Base-by-base conservation (phyloP, 2,888 invertebrate genomes). In the Papilio elwesi region DNA sequence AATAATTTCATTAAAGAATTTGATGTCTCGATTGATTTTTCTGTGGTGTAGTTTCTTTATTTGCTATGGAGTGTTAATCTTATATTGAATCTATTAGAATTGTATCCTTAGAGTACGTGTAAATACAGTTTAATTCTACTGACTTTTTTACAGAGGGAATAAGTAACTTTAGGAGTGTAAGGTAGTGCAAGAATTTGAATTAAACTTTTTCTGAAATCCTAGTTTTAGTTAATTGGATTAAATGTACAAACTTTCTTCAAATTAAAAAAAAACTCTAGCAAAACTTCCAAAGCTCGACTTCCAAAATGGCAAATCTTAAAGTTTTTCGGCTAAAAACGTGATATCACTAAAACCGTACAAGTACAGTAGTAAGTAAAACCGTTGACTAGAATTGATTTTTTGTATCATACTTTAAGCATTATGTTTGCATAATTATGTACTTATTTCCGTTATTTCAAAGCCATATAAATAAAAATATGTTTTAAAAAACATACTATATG, bases 41-140 rank as follows among this genome's bases (percentile, higher is more conserved):
- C 85, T 90, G 90, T 88, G 85, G 81, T 88, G 93, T 92, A 92
- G 92, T 92, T 92, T 90, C 89, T 90, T 91, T 90, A 0, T 26
- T 64, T 64, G 63, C 49, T 71, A 15, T 63, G 0, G 49, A 65
- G n/a, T 64, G 57, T 13, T 15, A 16, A 57, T 13, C 26, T 38
- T 16, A 59, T 51, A 12, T 59, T 66, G 51, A 16, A 16, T 49
- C 8, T 9, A 59, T 9, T 16, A 70, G 53, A 66, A 0, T 53
- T 12, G 12, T 49, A 49, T 49, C 7, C 13, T 59, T 57, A 71
- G 51, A 26, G 8, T 26, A 59, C 6, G 6, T 71, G 59, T 71
- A 71, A 3, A 57, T 71, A 71, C 0, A 15, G 26, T n/a, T 36
- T 43, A 43, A 66, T 59, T 51, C 59, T 65, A 71, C 0, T 13